phyloP scores from a whole-genome alignment of 1,140 invertebrate genomes.

The Dufourea novaeangliae region DNA sequence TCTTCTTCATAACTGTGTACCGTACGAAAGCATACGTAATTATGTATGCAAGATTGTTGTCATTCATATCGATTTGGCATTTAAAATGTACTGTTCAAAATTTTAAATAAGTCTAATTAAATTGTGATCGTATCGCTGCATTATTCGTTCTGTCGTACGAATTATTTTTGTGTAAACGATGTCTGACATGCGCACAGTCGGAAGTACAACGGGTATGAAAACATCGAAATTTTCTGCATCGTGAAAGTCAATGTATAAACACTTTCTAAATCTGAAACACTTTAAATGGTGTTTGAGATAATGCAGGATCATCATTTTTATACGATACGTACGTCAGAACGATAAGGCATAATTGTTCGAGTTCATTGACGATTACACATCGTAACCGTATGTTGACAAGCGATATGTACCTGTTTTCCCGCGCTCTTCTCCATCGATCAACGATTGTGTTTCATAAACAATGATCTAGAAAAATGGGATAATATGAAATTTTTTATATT shows the following conservation, averaged over 20 bases:
- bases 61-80: background rate
- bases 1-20: background rate
- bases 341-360: slow-evolving; percentile 4
- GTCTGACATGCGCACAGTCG: background rate
- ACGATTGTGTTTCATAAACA: background rate
- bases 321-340: too few species aligned
- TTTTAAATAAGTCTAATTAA: background rate
- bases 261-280: background rate
- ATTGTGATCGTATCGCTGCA: background rate
- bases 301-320: background rate
- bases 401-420: slow-evolving; percentile 18
- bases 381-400: slow-evolving; percentile 14
- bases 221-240: background rate
- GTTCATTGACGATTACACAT: slow-evolving; percentile 8
- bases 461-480: background rate
- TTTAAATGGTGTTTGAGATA: background rate
- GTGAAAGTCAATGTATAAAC: background rate
- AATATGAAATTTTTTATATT: background rate
- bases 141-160: background rate
- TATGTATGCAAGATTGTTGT: background rate
- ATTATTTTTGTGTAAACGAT: background rate
- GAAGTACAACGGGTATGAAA: background rate
- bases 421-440: slow-evolving; percentile 25
- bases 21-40: background rate
- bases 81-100: background rate